Percentiles rank a stretch among this genome's conserved stretches.
Evolutionary conservation across 2,888 invertebrate species (phyloP).

Genomic region (Hydrotaea cyrtoneurina): DNA sequence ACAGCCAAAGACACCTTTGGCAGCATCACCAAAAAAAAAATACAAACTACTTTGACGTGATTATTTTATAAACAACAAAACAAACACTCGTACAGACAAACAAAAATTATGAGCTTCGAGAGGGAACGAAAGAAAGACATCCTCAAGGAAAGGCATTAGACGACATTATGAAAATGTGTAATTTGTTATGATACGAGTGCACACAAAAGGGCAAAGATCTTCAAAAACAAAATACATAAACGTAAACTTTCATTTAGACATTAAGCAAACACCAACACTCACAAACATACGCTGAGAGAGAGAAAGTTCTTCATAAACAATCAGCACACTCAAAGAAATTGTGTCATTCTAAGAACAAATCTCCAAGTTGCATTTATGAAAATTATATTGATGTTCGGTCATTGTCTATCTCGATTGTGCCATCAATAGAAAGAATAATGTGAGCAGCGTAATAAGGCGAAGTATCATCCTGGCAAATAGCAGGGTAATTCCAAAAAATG

Average conservation of each 20-base stretch:
- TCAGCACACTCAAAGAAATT: too few species aligned
- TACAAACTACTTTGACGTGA: constrained; percentile 55
- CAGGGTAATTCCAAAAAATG: too few species aligned
- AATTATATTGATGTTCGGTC: too few species aligned
- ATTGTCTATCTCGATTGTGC: too few species aligned
- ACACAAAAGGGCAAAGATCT: constrained; percentile 5
- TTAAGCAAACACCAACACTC: neutral
- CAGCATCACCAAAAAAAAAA: neutral
- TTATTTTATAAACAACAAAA: constrained; percentile 42
- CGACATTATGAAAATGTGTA: constrained; percentile 3
- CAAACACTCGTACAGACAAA: neutral
- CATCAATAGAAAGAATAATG: too few species aligned
- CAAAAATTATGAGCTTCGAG: neutral
- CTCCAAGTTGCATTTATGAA: too few species aligned
- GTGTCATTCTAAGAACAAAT: too few species aligned
- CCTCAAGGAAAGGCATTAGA: neutral
- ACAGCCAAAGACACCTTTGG: neutral
- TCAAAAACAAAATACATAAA: constrained; percentile 1
- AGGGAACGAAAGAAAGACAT: neutral
- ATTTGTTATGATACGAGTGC: constrained; percentile 3
- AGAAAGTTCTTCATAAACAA: neutral
- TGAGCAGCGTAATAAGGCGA: too few species aligned
- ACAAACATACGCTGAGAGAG: neutral
- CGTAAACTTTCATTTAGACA: constrained; percentile 9
- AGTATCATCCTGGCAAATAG: too few species aligned